Percentiles rank a stretch among this genome's conserved stretches.
Evolutionary conservation across 2,888 invertebrate species (phyloP).

Genomic region (Cephus nigrinus): DNA sequence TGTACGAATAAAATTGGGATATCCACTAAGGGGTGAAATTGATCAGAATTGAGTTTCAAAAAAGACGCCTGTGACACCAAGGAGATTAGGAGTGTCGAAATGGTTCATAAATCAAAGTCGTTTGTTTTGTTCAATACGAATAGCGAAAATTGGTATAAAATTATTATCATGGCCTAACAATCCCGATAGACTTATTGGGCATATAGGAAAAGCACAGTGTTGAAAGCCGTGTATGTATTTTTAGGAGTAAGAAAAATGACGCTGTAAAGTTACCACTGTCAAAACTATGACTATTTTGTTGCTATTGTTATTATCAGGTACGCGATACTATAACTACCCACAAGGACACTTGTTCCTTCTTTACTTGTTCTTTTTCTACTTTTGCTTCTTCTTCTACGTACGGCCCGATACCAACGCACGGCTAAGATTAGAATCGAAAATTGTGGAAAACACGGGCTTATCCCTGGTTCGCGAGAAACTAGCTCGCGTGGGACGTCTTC

Average conservation of each 20-base stretch:
- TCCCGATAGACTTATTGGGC: background rate
- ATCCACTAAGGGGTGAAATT: background rate
- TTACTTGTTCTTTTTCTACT: background rate
- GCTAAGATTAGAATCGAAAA: conserved; percentile 60
- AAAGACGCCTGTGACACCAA: background rate
- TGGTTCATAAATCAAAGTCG: background rate
- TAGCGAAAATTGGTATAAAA: background rate
- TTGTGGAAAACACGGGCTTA: conserved; percentile 44
- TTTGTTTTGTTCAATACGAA: background rate
- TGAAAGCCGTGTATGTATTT: background rate
- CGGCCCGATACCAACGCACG: conserved; percentile 41
- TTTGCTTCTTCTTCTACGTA: background rate
- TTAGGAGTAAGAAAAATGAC: background rate
- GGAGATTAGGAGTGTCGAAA: background rate
- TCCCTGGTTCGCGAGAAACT: conserved; percentile 9
- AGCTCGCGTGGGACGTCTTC: conserved; percentile 13
- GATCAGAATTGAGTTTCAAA: background rate
- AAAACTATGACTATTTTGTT: background rate
- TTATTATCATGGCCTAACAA: background rate
- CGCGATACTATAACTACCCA: background rate
- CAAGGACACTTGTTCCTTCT: background rate
- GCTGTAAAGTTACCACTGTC: background rate
- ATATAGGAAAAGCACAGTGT: background rate
- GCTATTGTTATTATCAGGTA: background rate
- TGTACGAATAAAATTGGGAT: background rate